Evolutionary conservation across 2,113 vertebrate genomes (phyloP), one percentile per base, ranked within the genome.

Genomic region (Herpetotheres cachinnans): DNA sequence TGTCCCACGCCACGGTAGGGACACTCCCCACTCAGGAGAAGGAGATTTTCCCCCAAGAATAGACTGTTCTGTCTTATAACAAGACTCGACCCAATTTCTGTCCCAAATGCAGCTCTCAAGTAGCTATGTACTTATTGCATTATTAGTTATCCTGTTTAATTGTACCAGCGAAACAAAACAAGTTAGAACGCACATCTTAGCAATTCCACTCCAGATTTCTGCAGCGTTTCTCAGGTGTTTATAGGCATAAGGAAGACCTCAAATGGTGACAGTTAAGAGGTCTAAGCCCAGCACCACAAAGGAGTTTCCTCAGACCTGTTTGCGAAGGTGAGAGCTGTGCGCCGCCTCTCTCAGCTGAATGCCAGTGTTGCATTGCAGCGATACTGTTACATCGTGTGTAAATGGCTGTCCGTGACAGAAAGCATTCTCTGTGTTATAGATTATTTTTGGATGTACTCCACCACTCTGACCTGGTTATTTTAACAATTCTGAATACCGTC

Each of bases 371-470:
- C 61, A 9, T 22, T 47, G 40, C 72, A 69, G 55, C 2, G 52
- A 44, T 62, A 27, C 46, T 10, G 32, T 84, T 91, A 74, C 86
- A 50, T 3, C 0, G 1, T 7, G 22, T 16, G 77, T 20, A 26
- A 79, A 26, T 0, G 21, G 29, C 86, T 76, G 61, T 2, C 89
- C 46, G 3, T 47, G 63, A 73, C 79, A 32, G 49, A 73, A 32
- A 92, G 62, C 67, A n/a, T n/a, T 29, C 44, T 27, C 77, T 55
- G 25, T 7, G n/a, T 13, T 20, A 50, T 1, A 38, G 86, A 72
- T 61, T 89, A 85, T 93, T 90, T 96, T 54, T 72, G 85, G 80
- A 73, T 80, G 50, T 52, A 58, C 81, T 90, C 86, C 56, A 59
- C 42, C 30, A n/a, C 38, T 82, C 79, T 65, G 79, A 65, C 79